phyloP scores from a whole-genome alignment of 1,140 invertebrate species.

The Caenorhabditis remanei region DNA sequence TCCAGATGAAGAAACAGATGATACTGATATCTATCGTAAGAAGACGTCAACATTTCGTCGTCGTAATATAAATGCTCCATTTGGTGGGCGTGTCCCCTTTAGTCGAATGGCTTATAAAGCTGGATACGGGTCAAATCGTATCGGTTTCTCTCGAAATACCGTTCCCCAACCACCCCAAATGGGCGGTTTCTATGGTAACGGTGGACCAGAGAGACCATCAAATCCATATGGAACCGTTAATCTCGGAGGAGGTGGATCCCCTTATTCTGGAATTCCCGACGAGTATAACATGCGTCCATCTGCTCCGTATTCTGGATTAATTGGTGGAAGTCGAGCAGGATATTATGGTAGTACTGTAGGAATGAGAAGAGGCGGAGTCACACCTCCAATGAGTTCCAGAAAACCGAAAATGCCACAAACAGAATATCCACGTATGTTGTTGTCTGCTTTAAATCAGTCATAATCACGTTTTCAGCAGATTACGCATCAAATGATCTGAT shows the following conservation, averaged over 20 bases:
- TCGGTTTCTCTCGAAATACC: neutral
- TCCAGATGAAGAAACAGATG: conserved; percentile 13
- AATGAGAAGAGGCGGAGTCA: conserved; percentile 20
- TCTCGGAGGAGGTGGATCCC: conserved; percentile 10
- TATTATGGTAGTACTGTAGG: conserved; percentile 50
- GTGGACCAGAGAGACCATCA: neutral
- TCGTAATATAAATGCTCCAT: conserved; percentile 44
- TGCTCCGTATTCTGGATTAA: conserved; percentile 14
- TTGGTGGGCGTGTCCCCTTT: conserved; percentile 32
- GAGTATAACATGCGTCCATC: conserved; percentile 38
- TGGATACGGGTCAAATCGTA: conserved; percentile 54
- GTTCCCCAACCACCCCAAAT: neutral
- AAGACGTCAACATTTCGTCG: neutral
- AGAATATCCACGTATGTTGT: conserved; percentile 20
- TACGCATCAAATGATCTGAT: conserved; percentile 50
- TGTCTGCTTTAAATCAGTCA: neutral
- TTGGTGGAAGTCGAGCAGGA: conserved; percentile 33
- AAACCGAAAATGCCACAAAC: conserved; percentile 35
- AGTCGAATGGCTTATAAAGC: conserved; percentile 54
- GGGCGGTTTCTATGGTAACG: neutral
- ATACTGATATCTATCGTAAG: conserved; percentile 31
- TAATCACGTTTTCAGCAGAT: conserved; percentile 1
- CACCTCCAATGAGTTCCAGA: conserved; percentile 6
- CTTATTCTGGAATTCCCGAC: neutral
- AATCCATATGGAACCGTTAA: conserved; percentile 40